Evolutionary conservation across 2,113 vertebrate genomes (phyloP).

Genomic region (Eidolon helvum): DNA sequence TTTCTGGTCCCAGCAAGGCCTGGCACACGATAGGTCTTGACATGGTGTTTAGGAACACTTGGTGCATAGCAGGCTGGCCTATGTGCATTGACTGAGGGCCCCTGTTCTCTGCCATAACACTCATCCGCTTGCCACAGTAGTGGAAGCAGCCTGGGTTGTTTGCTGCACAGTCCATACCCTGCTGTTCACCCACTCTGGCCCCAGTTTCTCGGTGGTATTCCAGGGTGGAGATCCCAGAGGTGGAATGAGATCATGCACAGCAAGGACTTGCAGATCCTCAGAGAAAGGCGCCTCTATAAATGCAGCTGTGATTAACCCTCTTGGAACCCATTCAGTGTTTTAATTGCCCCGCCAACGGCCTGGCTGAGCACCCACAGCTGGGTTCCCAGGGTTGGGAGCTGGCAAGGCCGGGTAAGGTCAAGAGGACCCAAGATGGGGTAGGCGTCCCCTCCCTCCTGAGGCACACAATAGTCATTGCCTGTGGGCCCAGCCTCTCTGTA

Average conservation of each 20-base stretch:
- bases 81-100: neutral
- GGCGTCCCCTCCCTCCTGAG: neutral
- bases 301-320: constrained; percentile 57
- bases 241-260: constrained; percentile 47
- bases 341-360: constrained; percentile 46
- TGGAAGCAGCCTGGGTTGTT: constrained; percentile 19
- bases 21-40: neutral
- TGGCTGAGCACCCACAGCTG: constrained; percentile 57
- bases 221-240: constrained; percentile 41
- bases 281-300: constrained; percentile 64
- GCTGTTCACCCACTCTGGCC: neutral
- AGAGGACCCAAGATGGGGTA: neutral
- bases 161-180: neutral
- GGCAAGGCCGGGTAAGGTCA: neutral
- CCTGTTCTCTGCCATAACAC: neutral
- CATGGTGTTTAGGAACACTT: neutral
- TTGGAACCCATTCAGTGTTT: constrained; percentile 31
- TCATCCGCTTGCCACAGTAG: neutral
- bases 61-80: neutral
- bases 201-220: neutral
- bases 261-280: neutral
- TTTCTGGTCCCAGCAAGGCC: neutral
- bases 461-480: neutral
- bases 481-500: neutral
- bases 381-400: constrained; percentile 63